Evolutionary conservation across 2,113 vertebrate genomes (phyloP).

Genomic region (Malurus alboscapulatus): DNA sequence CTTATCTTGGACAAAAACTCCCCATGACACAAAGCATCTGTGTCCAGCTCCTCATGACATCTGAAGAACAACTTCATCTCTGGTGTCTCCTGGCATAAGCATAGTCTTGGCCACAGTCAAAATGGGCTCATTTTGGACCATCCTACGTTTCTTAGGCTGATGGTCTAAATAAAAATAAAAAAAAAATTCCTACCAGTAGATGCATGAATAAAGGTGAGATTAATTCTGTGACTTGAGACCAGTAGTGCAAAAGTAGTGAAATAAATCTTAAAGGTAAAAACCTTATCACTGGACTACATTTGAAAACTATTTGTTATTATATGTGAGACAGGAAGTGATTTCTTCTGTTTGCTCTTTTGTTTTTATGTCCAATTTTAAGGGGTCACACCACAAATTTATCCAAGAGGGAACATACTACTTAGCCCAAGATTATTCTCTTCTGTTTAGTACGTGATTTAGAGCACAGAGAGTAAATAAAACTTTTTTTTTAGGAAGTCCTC

Average conservation of each 20-base stretch:
- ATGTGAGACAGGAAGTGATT: neutral
- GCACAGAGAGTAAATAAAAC: neutral
- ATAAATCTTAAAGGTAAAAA: rapidly evolving
- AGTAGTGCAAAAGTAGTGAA: neutral
- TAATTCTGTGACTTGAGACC: neutral
- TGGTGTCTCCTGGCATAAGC: rapidly evolving
- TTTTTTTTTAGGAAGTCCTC: neutral
- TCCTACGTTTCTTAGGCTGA: neutral
- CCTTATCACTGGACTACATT: neutral
- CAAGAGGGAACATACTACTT: rapidly evolving
- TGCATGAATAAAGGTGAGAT: neutral
- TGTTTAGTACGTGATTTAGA: neutral
- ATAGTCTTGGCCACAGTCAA: neutral
- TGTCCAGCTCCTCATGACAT: rapidly evolving
- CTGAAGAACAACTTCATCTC: rapidly evolving
- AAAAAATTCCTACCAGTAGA: neutral
- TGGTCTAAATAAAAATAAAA: neutral
- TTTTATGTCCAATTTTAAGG: neutral
- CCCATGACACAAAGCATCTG: neutral
- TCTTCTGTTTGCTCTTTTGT: rapidly evolving
- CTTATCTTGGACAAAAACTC: neutral
- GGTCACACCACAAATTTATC: rapidly evolving
- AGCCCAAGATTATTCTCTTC: neutral
- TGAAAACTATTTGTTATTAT: neutral
- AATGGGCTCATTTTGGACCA: neutral